Conservation (phyloP, 2,113 vertebrate genomes). For the Tringa solitaria region DNA sequence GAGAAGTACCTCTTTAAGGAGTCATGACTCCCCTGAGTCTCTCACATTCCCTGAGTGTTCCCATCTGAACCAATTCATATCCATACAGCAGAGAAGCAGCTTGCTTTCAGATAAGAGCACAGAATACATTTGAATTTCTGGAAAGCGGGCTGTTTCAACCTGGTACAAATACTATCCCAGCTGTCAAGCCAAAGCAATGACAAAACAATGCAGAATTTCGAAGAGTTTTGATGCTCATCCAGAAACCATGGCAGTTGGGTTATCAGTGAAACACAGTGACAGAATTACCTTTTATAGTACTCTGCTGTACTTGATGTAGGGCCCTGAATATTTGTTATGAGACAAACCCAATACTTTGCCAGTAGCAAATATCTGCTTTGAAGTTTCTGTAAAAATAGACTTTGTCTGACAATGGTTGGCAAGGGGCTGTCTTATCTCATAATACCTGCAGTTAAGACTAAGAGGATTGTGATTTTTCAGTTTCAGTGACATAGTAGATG, state of each 20-base stretch:
- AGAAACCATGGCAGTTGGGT: slow-evolving; percentile 11
- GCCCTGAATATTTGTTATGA: background rate
- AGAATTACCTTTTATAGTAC: background rate
- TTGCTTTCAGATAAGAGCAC: background rate
- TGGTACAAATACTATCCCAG: background rate
- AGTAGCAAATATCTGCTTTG: slow-evolving; percentile 19
- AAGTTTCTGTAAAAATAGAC: slow-evolving; percentile 32
- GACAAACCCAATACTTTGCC: background rate
- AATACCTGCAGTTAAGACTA: slow-evolving; percentile 5
- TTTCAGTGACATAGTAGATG: background rate
- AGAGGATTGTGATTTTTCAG: slow-evolving; percentile 19
- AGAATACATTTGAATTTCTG: background rate
- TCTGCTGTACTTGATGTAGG: background rate
- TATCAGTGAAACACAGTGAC: slow-evolving; percentile 16
- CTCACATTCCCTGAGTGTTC: background rate
- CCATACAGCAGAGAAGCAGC: background rate
- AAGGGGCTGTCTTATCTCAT: background rate
- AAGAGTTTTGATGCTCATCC: slow-evolving; percentile 27
- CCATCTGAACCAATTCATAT: background rate
- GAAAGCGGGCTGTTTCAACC: background rate
- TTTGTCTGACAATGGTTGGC: background rate
- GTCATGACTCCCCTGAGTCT: background rate
- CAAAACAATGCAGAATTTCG: background rate
- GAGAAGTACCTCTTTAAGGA: background rate
- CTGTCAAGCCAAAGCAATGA: slow-evolving; percentile 1